Conservation (phyloP, 2,888 invertebrate species). For the Labia minor region DNA sequence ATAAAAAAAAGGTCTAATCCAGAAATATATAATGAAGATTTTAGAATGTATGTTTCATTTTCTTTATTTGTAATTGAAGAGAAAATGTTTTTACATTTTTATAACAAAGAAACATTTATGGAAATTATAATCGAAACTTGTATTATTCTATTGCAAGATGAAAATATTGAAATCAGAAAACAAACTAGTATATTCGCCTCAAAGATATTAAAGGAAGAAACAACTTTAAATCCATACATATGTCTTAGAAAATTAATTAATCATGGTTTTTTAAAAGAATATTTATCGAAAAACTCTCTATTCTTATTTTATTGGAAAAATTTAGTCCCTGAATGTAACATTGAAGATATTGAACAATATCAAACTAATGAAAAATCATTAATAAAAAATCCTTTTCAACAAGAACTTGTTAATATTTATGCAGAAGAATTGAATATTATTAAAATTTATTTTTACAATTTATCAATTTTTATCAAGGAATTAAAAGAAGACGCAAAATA, state of each 20-base stretch:
- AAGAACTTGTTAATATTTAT: slow-evolving; percentile 42
- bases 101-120: slow-evolving; percentile 15
- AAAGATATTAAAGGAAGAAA: not conserved
- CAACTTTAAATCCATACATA: not conserved
- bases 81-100: slow-evolving; percentile 18
- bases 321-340: slow-evolving; percentile 14
- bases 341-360: slow-evolving; percentile 23
- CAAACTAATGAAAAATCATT: slow-evolving; percentile 24
- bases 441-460: slow-evolving; percentile 34
- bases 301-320: slow-evolving; percentile 14
- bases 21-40: slow-evolving; percentile 26
- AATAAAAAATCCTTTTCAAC: slow-evolving; percentile 42
- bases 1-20: slow-evolving; percentile 19
- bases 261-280: not conserved
- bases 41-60: slow-evolving; percentile 28
- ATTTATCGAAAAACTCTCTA: not conserved
- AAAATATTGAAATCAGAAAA: slow-evolving; percentile 42
- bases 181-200: slow-evolving; percentile 31
- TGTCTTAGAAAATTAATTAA: slow-evolving; percentile 2
- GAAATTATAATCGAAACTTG: slow-evolving; percentile 35
- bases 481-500: not conserved
- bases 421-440: slow-evolving; percentile 40
- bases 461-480: not conserved
- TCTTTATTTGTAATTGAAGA: slow-evolving; percentile 26
- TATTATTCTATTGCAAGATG: slow-evolving; percentile 44